Base-by-base conservation (phyloP, 2,888 invertebrate genomes). In the Acrobasis repandana region DNA sequence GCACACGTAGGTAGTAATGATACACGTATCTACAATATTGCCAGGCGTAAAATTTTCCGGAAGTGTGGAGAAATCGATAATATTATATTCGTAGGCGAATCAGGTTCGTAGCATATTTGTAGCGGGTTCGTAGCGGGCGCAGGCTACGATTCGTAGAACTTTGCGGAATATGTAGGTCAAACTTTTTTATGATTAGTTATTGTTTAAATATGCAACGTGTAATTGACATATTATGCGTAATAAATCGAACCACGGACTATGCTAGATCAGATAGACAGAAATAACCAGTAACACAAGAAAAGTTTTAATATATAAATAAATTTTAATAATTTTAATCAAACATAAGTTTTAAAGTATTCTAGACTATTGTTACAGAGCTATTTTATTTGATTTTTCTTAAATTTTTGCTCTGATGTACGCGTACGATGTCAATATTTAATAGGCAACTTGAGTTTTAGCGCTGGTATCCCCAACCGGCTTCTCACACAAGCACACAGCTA, bases 401-500 rank as follows among this genome's bases (percentile, higher is more conserved):
- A 20, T 20, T 20, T n/a, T n/a, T n/a, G n/a, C n/a, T n/a, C n/a
- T n/a, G n/a, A n/a, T n/a, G n/a, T n/a, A n/a, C n/a, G n/a, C n/a
- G n/a, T 11, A 14, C 14, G 43, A 43, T 38, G 36, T 4, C 9
- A 43, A 43, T 18, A 43, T 18, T 16, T n/a, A 1, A 36, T 16
- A 9, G 36, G 36, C n/a, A 51, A 28, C 6, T 49, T 8, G 4
- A 43, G 9, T 20, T 49, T 49, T 38, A 36, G 18, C n/a, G n/a
- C 50, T 76, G 79, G 77, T 67, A 83, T 71, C 75, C 76, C 80
- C 67, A 67, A 67, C 80, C 79, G 80, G 80, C 79, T 74, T 68
- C 84, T 18, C 82, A 87, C 86, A 88, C 87, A 81, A 54, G 46
- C 64, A 67, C 64, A 65, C 48, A 16, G 71, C 73, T 82, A 82